phyloP scores from a whole-genome alignment of 2,888 invertebrate genomes.

The Acleris emargana region DNA sequence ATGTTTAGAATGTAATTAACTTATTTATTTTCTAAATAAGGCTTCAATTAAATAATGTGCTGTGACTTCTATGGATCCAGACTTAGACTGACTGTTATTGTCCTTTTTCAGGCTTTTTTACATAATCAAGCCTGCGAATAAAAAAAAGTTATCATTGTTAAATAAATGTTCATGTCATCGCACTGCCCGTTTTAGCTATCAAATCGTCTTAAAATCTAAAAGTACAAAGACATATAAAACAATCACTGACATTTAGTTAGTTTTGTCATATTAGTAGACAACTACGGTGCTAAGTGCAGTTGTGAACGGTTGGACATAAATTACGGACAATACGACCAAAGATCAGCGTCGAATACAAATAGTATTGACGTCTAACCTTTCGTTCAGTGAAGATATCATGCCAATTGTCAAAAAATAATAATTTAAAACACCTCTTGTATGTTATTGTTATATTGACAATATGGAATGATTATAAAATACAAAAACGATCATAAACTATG shows the following conservation, averaged over 20 bases:
- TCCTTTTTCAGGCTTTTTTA: too few relatives aligned
- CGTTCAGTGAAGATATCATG: conserved; percentile 10
- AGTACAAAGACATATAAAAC: conserved; percentile 39
- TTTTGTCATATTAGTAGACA: conserved; percentile 68
- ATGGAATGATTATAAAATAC: conserved; percentile 20
- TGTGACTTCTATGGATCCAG: neutral
- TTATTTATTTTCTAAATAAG: neutral
- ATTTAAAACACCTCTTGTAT: too few relatives aligned
- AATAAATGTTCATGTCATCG: too few relatives aligned
- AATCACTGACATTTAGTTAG: conserved; percentile 53
- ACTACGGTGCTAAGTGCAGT: conserved; percentile 65
- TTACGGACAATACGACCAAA: conserved; percentile 15
- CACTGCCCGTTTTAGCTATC: neutral
- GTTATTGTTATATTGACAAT: neutral
- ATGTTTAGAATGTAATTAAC: neutral
- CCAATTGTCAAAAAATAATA: conserved; percentile 5
- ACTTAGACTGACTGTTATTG: too few relatives aligned
- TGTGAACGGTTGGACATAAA: conserved; percentile 52
- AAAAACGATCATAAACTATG: conserved; percentile 47
- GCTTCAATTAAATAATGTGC: neutral
- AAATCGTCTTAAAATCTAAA: neutral
- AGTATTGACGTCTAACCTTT: conserved; percentile 5
- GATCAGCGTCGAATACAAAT: conserved; percentile 9
- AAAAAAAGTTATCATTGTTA: too few relatives aligned
- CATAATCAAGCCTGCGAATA: too few relatives aligned